Percentiles rank a stretch among this genome's conserved stretches.
Evolutionary conservation across 2,797 vertebrate species (phyloP).

Genomic region (Microctenopoma lineatum): DNA sequence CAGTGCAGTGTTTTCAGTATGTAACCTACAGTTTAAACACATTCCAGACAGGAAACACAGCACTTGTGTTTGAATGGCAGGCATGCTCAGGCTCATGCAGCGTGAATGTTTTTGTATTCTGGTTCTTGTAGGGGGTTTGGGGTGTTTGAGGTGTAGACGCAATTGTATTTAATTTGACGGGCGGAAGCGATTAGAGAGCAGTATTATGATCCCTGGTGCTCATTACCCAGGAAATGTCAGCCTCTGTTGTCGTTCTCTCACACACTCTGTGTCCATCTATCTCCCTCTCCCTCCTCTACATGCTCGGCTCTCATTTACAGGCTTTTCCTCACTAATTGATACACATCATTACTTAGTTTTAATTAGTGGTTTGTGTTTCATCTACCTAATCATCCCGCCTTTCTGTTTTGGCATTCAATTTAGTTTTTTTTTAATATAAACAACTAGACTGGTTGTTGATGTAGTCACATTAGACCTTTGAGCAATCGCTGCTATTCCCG

Average conservation of each 20-base stretch:
- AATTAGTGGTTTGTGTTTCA: conserved; percentile 2
- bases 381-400: neutral
- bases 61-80: conserved; percentile 33
- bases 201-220: conserved; percentile 61
- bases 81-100: conserved; percentile 9
- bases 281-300: conserved; percentile 14
- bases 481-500: neutral
- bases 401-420: neutral
- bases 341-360: conserved; percentile 25
- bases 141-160: conserved; percentile 57
- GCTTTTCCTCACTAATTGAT: conserved; percentile 22
- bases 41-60: conserved; percentile 10
- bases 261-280: conserved; percentile 15
- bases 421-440: neutral
- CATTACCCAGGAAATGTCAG: conserved; percentile 65
- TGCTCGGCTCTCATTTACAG: conserved; percentile 7
- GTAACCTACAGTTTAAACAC: conserved; percentile 26
- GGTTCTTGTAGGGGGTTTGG: conserved; percentile 26
- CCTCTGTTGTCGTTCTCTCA: conserved; percentile 27
- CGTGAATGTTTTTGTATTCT: conserved; percentile 55
- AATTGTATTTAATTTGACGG: conserved; percentile 75
- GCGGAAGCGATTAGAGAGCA: conserved; percentile 62
- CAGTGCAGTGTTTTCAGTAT: conserved; percentile 13
- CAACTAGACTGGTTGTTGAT: conserved; percentile 28
- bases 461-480: conserved; percentile 33